Base-by-base conservation (phyloP, 23 tunicate genomes). In the Trididemnum nubilum region DNA sequence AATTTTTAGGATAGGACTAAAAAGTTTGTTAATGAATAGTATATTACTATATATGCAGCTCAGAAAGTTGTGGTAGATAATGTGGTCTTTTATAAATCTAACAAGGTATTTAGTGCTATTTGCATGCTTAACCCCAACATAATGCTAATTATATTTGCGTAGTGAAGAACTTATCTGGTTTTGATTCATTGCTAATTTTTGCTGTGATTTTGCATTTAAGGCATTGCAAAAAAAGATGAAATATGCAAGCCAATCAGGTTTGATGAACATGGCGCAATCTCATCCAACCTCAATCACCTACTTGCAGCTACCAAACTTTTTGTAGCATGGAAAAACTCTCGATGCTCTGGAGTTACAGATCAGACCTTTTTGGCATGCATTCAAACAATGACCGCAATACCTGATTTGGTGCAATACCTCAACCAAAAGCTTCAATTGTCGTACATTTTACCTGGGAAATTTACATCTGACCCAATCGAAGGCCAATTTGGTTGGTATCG, bases 401-500 rank as follows among this genome's bases (percentile, higher is more conserved):
- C 39, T 29, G 39, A 33, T 4, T 23, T 63, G n/a, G 70, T 25
- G 9, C 19, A 33, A 39, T 34, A 71, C 23, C 32, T 71, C 3
- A 38, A 71, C 18, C 23, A 71, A 71, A 71, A 34, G 44, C n/a
- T 32, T 71, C 12, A 33, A 5, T 33, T 71, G 29, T 33, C 23
- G 18, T 71, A 71, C 44, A 25, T 71, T 33, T n/a, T 71, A 9
- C 39, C 76, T 9, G 76, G 76, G 32, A 71, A 32, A 32, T 71
- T 71, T 33, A 32, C 44, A 4, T 71, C 76, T 15, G 76, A 71
- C n/a, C 38, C 44, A 4, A 71, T 71, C 9, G 39, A 71, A 71
- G 76, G 38, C 3, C n/a, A n/a, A n/a, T n/a, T n/a, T n/a, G n/a
- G n/a, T n/a, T n/a, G n/a, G n/a, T n/a, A n/a, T n/a, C n/a, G n/a